Base-by-base conservation (phyloP, 92 coral and sea anemone species). In the Zoanthus sociatus region DNA sequence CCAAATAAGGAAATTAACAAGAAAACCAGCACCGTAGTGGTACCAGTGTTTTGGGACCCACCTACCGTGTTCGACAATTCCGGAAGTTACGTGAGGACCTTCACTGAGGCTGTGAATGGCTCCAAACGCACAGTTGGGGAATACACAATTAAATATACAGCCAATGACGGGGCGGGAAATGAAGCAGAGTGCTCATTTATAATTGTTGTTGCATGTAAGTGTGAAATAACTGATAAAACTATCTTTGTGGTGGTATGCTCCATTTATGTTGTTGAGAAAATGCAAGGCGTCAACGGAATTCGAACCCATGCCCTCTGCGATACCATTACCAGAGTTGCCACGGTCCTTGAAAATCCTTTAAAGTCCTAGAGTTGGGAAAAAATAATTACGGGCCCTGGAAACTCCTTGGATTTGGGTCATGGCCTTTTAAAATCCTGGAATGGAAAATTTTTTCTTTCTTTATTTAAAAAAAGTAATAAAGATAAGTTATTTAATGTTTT, bases 1-100 rank as follows among this genome's bases (percentile, higher is more conserved):
- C 91, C 89, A 13, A 94, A 94, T 86, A 89, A 84, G 69, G 96
- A 93, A 74, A 74, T 90, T 9, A 75, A 87, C 61, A 90, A 92
- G 58, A 55, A 87, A 33, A 70, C 68, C 16, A 45, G 31, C 66
- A 77, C n/a, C 0, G 82, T 76, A 4, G 60, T 69, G 4, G 53
- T 88, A 15, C 88, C 67, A 6, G 98, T 94, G 16, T 86, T 60
- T 76, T 96, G 99, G 99, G 84, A 73, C 20, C 90, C 93, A 1
- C 98, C 98, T 6, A 73, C 91, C 6, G 89, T 88, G 88, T 90
- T 93, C 13, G 99, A 96, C 84, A 96, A 96, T 73, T 93, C 98
- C 56, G 94, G 94, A 11, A 60, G 32, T 50, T 71, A 92, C 0
- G 92, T 96, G 16, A 92, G 77, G 14, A 73, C 95, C 45, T 91